Base-by-base conservation (phyloP, 2,113 vertebrate species). In the Misgurnus mizolepis region DNA sequence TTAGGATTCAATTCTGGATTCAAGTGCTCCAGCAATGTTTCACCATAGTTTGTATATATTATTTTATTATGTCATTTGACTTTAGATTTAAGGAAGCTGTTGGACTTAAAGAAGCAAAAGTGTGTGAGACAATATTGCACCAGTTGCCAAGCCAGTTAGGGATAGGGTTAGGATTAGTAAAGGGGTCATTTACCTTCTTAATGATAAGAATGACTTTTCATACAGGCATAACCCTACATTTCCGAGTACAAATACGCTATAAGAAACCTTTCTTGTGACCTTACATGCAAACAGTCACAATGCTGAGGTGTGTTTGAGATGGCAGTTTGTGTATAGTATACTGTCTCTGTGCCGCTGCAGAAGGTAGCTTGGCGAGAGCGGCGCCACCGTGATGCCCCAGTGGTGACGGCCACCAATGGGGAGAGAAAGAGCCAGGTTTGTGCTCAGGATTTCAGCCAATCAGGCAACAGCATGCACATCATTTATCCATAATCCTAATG, bases 401-500 rank as follows among this genome's bases (percentile, higher is more conserved):
- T 93, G 85, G 88, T 93, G 79, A 93, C 92, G 70, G 88, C 91
- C 80, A 88, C 90, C 89, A 93, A 93, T 76, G 93, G 94, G 89
- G 95, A 95, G 83, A 94, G 79, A 79, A 90, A 91, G 86, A 92
- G 90, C 85, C 94, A 98, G 96, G 97, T 98, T 94, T 94, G 97
- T 98, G 92, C 87, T 81, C 56, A 17, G 41, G 18, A 64, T 65
- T 80, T 71, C 40, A 53, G 74, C 18, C 64, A 73, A 18, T 68
- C 60, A 27, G 60, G 71, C 61, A 40, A 53, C 12, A 78, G 22
- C 39, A 53, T 43, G 55, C 70, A 67, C 27, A 58, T 11, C 49
- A 7, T 14, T 18, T 5, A 17, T 34, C 53, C 49, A 7, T 6
- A 18, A 53, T 55, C 10, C 18, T 14, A 49, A 15, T 27, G 5